Evolutionary conservation across 2,888 invertebrate genomes (phyloP).

Genomic region (Corythucha ciliata): DNA sequence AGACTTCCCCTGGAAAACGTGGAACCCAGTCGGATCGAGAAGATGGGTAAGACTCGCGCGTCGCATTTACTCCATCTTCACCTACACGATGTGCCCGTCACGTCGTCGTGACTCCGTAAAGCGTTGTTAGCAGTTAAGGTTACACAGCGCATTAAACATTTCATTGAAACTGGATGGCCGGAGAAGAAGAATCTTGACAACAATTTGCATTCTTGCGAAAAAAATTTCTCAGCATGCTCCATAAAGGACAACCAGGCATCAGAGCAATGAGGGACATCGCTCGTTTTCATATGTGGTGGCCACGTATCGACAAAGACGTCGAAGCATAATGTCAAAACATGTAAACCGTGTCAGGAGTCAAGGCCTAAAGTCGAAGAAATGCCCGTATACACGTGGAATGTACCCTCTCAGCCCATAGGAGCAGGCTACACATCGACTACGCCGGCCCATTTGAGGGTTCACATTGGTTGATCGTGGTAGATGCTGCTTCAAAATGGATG

Average conservation of each 20-base stretch:
- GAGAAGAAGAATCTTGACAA: no score
- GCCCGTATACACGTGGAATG: slow-evolving; percentile 31
- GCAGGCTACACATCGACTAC: slow-evolving; percentile 33
- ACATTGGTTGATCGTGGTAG: slow-evolving; percentile 34
- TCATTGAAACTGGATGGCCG: not conserved
- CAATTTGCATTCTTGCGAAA: not conserved
- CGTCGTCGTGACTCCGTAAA: not conserved
- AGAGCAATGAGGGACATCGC: slow-evolving; percentile 11
- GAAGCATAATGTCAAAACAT: slow-evolving; percentile 1
- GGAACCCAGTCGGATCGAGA: not conserved
- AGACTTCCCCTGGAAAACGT: slow-evolving; percentile 8
- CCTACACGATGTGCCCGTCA: not conserved
- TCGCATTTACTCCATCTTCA: not conserved
- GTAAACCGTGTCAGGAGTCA: slow-evolving; percentile 23
- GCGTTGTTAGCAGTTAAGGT: not conserved
- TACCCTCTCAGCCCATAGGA: slow-evolving; percentile 31
- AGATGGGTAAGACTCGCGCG: not conserved
- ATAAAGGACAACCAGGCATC: slow-evolving; percentile 30
- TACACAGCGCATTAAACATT: not conserved
- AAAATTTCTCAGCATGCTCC: slow-evolving; percentile 13
- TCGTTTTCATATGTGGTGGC: slow-evolving; percentile 6
- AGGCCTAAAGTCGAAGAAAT: slow-evolving; percentile 26
- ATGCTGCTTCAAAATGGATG: slow-evolving; percentile 33
- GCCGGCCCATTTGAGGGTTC: slow-evolving; percentile 29
- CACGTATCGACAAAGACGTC: slow-evolving; percentile 1